Evolutionary conservation across 2,113 vertebrate genomes (phyloP).

Genomic region (Emydocephalus ijimae): DNA sequence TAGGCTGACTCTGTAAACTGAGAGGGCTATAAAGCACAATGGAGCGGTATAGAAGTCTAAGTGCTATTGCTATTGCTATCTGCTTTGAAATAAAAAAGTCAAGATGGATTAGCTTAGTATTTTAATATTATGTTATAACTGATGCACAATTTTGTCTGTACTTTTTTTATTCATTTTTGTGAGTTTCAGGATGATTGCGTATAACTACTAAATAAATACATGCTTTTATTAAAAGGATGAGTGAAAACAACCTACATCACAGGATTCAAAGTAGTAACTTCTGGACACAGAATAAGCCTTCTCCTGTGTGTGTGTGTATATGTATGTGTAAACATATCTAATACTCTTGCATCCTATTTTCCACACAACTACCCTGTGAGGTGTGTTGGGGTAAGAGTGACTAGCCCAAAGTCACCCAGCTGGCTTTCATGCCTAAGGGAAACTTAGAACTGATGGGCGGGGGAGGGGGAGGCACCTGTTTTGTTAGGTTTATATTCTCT

Average conservation of each 20-base stretch:
- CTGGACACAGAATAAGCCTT: too few species aligned
- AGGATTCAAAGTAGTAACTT: not conserved
- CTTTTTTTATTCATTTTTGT: not conserved
- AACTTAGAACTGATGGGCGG: not conserved
- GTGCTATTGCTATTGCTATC: not conserved
- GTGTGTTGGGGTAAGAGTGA: not conserved
- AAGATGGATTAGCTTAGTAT: not conserved
- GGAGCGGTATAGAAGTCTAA: too few species aligned
- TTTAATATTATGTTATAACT: not conserved
- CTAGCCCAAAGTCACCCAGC: not conserved
- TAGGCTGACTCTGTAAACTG: too few species aligned
- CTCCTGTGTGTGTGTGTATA: too few species aligned
- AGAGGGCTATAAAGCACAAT: too few species aligned
- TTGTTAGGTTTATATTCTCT: not conserved
- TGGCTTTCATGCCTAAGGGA: not conserved
- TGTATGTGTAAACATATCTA: not conserved
- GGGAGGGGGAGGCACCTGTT: too few species aligned
- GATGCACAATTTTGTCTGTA: not conserved
- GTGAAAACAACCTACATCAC: not conserved
- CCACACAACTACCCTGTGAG: not conserved
- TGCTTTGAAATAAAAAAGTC: not conserved
- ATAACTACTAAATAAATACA: not conserved
- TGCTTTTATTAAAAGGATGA: not conserved
- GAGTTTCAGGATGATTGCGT: not conserved
- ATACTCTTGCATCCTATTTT: not conserved